Evolutionary conservation across 2,797 vertebrate species (phyloP).

Genomic region (Callimico goeldii): DNA sequence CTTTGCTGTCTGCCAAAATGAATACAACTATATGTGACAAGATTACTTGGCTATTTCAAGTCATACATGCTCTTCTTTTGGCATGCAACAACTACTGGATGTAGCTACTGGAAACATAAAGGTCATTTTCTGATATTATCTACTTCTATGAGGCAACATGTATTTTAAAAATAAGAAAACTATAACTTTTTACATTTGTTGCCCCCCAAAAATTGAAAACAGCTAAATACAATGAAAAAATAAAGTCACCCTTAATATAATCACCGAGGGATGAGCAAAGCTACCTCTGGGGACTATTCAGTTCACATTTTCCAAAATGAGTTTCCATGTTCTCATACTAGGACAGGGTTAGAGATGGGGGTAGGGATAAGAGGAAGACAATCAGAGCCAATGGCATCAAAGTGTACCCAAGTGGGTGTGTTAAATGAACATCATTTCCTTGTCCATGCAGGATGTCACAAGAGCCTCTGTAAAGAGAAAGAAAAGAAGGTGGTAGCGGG

Average conservation of each 20-base stretch:
- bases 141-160: background rate
- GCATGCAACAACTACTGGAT: too few species aligned
- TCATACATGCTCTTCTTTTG: background rate
- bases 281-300: background rate
- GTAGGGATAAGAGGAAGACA: background rate
- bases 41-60: background rate
- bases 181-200: background rate
- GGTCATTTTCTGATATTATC: background rate
- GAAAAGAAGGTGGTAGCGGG: background rate
- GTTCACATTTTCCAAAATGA: conserved; percentile 32
- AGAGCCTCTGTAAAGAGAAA: background rate
- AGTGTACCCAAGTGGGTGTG: conserved; percentile 43
- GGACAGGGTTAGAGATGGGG: background rate
- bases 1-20: background rate
- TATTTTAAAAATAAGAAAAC: background rate
- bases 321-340: conserved; percentile 43
- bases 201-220: background rate
- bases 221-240: background rate
- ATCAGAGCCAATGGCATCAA: background rate
- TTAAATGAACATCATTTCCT: conserved; percentile 59
- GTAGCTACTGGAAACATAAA: background rate
- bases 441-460: background rate
- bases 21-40: background rate
- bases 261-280: background rate
- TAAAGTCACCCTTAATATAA: background rate